These are phyloP conservation scores for Lates japonicus DNA, from an alignment of 2,797 vertebrate genomes.

Conservation along the genomic window DNA sequence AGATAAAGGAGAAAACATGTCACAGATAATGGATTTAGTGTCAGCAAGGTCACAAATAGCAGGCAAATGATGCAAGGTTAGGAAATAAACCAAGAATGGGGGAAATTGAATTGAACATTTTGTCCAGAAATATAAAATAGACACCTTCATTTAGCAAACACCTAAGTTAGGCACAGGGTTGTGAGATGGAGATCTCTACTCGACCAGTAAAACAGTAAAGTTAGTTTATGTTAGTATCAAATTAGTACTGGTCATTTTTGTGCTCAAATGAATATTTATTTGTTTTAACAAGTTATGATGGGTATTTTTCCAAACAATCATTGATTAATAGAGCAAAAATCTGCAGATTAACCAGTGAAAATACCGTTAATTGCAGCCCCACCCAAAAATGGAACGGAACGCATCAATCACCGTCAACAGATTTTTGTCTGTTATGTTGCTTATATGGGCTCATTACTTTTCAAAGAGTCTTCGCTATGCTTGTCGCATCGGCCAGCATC, in stretches of 20 bases:
- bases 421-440: no score
- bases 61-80: not conserved
- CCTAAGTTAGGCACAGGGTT: not conserved
- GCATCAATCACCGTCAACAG: no score
- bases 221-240: not conserved
- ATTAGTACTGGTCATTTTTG: no score
- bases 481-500: not conserved
- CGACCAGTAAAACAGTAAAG: not conserved
- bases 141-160: not conserved
- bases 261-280: no score
- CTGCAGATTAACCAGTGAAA: no score
- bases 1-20: not conserved
- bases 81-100: not conserved
- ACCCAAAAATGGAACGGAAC: no score
- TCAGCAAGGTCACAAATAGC: not conserved
- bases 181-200: not conserved
- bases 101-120: not conserved
- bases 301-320: no score
- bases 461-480: not conserved
- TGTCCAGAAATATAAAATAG: not conserved
- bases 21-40: not conserved
- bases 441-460: no score
- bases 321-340: no score
- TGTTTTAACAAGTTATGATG: no score
- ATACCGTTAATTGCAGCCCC: no score